Evolutionary conservation across 37 sponge, comb jelly and placozoan genomes (phyloP).

Genomic region (Ianthella basta): DNA sequence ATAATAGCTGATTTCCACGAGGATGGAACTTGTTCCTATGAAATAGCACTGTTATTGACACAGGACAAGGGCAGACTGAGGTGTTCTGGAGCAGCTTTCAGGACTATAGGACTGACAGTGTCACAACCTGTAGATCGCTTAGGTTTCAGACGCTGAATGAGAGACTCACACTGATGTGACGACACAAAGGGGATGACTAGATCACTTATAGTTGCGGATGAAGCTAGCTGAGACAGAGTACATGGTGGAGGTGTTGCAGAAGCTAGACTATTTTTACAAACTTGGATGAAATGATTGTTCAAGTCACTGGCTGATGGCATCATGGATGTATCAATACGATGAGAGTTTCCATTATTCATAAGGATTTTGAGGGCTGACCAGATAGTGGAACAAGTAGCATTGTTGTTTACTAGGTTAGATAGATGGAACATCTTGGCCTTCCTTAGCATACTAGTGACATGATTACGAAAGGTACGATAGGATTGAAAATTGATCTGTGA

Average conservation of each 20-base stretch:
- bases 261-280: neutral
- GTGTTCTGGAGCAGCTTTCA: constrained; percentile 4
- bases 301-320: constrained; percentile 18
- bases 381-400: neutral
- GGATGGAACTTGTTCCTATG: constrained; percentile 8
- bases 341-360: neutral
- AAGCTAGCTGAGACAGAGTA: neutral
- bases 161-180: constrained; percentile 7
- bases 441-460: constrained; percentile 1
- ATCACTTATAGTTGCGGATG: neutral
- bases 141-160: neutral
- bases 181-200: constrained; percentile 14
- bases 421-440: constrained; percentile 7
- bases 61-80: constrained; percentile 8
- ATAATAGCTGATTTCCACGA: constrained; percentile 16
- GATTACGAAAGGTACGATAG: constrained; percentile 8
- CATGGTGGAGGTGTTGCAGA: neutral
- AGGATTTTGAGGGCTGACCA: constrained; percentile 16
- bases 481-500: neutral
- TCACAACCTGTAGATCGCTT: constrained; percentile 11
- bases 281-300: constrained; percentile 11
- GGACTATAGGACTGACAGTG: neutral
- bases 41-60: constrained; percentile 13
- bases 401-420: neutral
- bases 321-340: neutral